Evolutionary conservation across 2,797 vertebrate genomes (phyloP).

Genomic region (Nannoperca obscura): DNA sequence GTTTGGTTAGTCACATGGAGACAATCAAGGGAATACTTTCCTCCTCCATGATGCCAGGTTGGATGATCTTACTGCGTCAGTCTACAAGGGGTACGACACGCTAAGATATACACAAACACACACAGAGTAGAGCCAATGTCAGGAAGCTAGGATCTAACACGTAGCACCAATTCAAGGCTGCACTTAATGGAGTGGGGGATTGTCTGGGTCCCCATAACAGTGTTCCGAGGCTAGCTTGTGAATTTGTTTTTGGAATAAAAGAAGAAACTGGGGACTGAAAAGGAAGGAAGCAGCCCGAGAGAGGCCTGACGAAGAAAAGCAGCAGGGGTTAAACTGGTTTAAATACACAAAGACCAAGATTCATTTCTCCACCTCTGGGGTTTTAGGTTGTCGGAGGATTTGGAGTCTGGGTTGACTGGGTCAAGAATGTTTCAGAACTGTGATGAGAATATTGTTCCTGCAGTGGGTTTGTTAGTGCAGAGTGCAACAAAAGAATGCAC

Average conservation of each 20-base stretch:
- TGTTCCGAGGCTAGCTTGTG: conserved; percentile 44
- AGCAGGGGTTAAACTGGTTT: conserved; percentile 41
- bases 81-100: neutral
- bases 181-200: conserved; percentile 22
- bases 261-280: conserved; percentile 39
- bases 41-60: conserved; percentile 9
- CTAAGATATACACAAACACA: conserved; percentile 15
- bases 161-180: conserved; percentile 19
- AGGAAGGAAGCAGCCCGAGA: conserved; percentile 50
- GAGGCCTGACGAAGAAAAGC: conserved; percentile 49
- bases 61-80: conserved; percentile 9
- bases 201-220: conserved; percentile 33
- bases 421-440: conserved; percentile 53
- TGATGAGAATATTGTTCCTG: conserved; percentile 48
- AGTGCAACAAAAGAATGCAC: conserved; percentile 31
- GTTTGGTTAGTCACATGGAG: conserved; percentile 43
- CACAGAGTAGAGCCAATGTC: conserved; percentile 53
- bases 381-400: conserved; percentile 47
- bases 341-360: conserved; percentile 52
- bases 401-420: conserved; percentile 40
- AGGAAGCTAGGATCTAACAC: conserved; percentile 57
- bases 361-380: conserved; percentile 54
- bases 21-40: conserved; percentile 26
- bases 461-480: conserved; percentile 50
- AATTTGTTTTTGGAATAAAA: conserved; percentile 55